Base-by-base conservation (phyloP, 2,797 vertebrate species). In the Sebastes hubbsi region DNA sequence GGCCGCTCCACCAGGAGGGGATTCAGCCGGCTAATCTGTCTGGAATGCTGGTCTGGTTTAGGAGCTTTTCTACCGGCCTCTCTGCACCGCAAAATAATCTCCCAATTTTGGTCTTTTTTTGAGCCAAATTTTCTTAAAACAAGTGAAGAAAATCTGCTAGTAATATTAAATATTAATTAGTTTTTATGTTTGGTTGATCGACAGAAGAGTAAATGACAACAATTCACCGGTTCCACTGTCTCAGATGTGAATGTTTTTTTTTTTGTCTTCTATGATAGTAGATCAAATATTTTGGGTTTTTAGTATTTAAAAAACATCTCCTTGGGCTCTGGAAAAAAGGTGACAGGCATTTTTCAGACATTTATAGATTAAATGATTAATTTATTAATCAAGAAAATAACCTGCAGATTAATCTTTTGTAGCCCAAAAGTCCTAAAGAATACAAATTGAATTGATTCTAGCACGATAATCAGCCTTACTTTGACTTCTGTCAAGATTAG, bases 1-100 rank as follows among this genome's bases (percentile, higher is more conserved):
- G 84, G 65, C 81, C 46, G 77, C 25, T 77, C 30, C 72, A 80
- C 83, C 84, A 77, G 85, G 85, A 90, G 83, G 80, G 82, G 91
- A 89, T 89, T 91, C 72, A 91, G 80, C 64, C 63, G 2, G 90
- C 78, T 95, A 95, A 96, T 95, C 94, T 91, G 93, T 94, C 93
- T 95, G 95, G 94, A 94, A 95, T 93, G 92, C 88, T 62, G 80
- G 56, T 90, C 87, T 88, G 91, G 89, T 20, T 93, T 89, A 91
- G 81, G 55, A 65, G 77, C 78, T 83, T 82, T 84, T 86, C 82
- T 72, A 38, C 59, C 34, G 24, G 77, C 80, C 87, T 78, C 72
- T 6, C 25, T 27, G 63, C 56, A 24, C 71, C 27, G 63, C 52
- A 46, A 56, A 77, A 65, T 4, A 73, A 84, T 65, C 69, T 54